These are phyloP conservation scores for Anomalospiza imberbis DNA, from an alignment of 2,797 vertebrate species.

Conservation along the genomic window DNA sequence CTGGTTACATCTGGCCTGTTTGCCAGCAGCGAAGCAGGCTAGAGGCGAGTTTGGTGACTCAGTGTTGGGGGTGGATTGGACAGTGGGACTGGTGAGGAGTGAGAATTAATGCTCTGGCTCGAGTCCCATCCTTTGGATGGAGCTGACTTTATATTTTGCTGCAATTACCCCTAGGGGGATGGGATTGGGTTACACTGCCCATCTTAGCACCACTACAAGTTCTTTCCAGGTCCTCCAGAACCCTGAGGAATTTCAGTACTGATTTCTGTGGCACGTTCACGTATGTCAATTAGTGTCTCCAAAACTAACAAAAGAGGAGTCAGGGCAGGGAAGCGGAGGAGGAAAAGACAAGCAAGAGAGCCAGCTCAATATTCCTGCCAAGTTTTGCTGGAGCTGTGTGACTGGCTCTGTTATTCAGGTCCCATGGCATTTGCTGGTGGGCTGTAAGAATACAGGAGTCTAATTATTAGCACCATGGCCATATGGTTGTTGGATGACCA, in stretches of 20 bases:
- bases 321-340: not conserved
- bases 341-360: not conserved
- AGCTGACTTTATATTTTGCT: conserved; percentile 20
- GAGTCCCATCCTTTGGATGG: not conserved
- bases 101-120: not conserved
- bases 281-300: conserved; percentile 15
- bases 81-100: not conserved
- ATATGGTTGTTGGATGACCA: not conserved
- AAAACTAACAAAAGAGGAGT: conserved; percentile 55
- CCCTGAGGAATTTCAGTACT: not conserved
- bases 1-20: not conserved
- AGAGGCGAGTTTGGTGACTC: not conserved
- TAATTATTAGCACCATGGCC: not conserved
- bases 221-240: conserved; percentile 9
- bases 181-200: not conserved
- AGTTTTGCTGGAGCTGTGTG: conserved; percentile 13
- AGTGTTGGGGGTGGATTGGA: not conserved
- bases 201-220: not conserved
- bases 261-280: not conserved
- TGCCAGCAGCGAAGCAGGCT: not conserved
- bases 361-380: not conserved
- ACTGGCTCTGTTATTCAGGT: not conserved
- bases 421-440: conserved; percentile 4
- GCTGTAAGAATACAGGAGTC: not conserved
- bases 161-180: not conserved